These are phyloP conservation scores for Bambusicola thoracicus DNA, from an alignment of 2,113 vertebrate species.

Conservation along the genomic window DNA sequence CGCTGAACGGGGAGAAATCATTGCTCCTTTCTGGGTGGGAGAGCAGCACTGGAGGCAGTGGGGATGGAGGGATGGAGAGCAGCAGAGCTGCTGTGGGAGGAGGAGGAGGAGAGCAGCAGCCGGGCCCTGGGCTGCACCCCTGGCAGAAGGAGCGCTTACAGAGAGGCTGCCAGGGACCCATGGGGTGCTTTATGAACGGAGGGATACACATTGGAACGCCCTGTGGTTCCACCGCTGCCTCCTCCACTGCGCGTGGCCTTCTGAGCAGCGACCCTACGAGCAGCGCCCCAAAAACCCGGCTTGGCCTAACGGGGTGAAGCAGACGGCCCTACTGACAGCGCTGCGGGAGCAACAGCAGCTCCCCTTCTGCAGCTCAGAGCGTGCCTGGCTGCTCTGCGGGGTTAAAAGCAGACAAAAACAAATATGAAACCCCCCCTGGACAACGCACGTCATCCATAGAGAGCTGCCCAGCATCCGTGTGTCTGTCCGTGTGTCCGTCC, in stretches of 20 bases:
- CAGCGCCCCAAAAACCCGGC: constrained; percentile 57
- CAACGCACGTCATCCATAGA: too few species aligned
- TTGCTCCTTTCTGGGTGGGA: background rate
- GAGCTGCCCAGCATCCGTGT: background rate
- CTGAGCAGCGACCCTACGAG: constrained; percentile 61
- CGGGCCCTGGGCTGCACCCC: background rate
- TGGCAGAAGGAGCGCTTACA: constrained; percentile 28
- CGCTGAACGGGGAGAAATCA: background rate
- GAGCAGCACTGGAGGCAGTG: background rate
- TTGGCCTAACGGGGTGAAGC: constrained; percentile 50
- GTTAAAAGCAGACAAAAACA: background rate
- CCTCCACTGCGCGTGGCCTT: constrained; percentile 40
- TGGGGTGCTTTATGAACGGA: constrained; percentile 75
- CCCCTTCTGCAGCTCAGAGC: constrained; percentile 13
- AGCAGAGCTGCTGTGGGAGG: background rate
- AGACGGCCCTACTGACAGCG: constrained; percentile 66
- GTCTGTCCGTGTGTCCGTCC: background rate
- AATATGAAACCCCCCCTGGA: background rate
- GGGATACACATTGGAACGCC: constrained; percentile 69
- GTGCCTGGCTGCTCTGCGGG: background rate
- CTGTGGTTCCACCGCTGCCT: constrained; percentile 42
- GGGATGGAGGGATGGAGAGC: background rate
- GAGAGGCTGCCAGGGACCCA: constrained; percentile 70
- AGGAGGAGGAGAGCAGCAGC: background rate
- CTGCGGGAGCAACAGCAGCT: constrained; percentile 49